Percentiles rank a stretch among this genome's conserved stretches.
phyloP scores from a whole-genome alignment of 2,888 invertebrate species.

The Epirrita christyi region DNA sequence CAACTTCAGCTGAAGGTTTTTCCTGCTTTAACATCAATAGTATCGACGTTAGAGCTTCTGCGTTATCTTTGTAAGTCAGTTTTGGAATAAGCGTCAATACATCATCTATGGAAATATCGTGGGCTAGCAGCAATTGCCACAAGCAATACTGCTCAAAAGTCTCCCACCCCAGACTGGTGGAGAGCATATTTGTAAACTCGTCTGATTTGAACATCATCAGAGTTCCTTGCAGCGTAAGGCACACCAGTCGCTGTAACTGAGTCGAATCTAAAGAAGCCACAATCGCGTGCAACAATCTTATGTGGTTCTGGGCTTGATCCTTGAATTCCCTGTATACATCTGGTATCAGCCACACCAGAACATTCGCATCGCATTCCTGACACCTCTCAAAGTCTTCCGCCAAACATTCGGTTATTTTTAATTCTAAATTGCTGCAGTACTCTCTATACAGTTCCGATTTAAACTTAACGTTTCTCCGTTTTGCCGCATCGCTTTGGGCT shows the following conservation, averaged over 20 bases:
- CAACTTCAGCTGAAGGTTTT: slow-evolving; percentile 93
- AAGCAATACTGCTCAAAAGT: slow-evolving; percentile 98
- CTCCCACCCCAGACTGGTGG: slow-evolving; percentile 96
- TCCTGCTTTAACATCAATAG: slow-evolving; percentile 96
- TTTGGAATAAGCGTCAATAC: slow-evolving; percentile 91
- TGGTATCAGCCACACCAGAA: slow-evolving; percentile 96
- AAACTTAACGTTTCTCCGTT: slow-evolving; percentile 87
- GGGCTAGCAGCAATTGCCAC: slow-evolving; percentile 98
- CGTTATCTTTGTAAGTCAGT: slow-evolving; percentile 92
- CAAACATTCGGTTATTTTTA: slow-evolving; percentile 89
- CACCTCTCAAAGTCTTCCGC: slow-evolving; percentile 94
- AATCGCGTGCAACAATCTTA: slow-evolving; percentile 94
- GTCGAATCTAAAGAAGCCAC: slow-evolving; percentile 95
- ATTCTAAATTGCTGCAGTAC: slow-evolving; percentile 92
- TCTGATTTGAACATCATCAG: slow-evolving; percentile 93
- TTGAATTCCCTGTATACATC: slow-evolving; percentile 96
- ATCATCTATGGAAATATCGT: slow-evolving; percentile 96
- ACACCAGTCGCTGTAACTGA: slow-evolving; percentile 95
- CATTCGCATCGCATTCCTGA: slow-evolving; percentile 94
- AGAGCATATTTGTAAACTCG: slow-evolving; percentile 89
- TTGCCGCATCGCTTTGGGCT: slow-evolving; percentile 76
- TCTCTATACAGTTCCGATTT: slow-evolving; percentile 95
- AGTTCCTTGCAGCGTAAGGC: slow-evolving; percentile 95
- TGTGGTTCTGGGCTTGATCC: slow-evolving; percentile 93
- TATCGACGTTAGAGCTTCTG: slow-evolving; percentile 96